Conservation (phyloP, 1,140 invertebrate genomes). For the Cydia amplana region DNA sequence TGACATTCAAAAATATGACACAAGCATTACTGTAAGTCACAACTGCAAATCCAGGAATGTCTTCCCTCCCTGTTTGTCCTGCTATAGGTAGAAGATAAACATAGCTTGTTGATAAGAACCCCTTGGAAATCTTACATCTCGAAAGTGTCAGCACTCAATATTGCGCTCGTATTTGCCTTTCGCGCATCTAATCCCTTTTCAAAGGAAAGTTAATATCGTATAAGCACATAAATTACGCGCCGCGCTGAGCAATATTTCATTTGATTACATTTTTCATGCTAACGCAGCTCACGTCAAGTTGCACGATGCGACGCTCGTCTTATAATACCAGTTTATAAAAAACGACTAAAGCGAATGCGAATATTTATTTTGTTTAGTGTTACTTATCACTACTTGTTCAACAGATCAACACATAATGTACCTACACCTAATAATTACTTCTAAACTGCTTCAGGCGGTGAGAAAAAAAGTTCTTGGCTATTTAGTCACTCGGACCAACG, state of each 20-base stretch:
- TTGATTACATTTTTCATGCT: conserved; percentile 25
- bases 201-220: conserved; percentile 30
- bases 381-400: not conserved
- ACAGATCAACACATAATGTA: not conserved
- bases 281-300: not conserved
- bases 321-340: too few relatives aligned
- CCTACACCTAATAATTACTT: conserved; percentile 2
- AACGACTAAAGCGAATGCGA: too few relatives aligned
- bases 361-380: not conserved
- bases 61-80: not conserved
- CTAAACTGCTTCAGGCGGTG: not conserved
- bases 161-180: conserved; percentile 5
- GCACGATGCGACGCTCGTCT: conserved; percentile 4
- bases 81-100: not conserved
- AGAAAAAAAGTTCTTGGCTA: conserved; percentile 3
- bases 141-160: conserved; percentile 24
- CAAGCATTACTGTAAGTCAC: too few relatives aligned
- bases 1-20: too few relatives aligned
- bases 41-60: not conserved
- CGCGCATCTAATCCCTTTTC: conserved; percentile 11
- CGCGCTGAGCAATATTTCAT: conserved; percentile 15
- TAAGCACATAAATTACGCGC: conserved; percentile 27
- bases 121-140: not conserved
- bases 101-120: not conserved
- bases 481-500: not conserved